A percentile compares a stretch with the other conserved stretches of the same genome.
Conservation (phyloP, 2,113 vertebrate species). For the Kryptolebias marmoratus region DNA sequence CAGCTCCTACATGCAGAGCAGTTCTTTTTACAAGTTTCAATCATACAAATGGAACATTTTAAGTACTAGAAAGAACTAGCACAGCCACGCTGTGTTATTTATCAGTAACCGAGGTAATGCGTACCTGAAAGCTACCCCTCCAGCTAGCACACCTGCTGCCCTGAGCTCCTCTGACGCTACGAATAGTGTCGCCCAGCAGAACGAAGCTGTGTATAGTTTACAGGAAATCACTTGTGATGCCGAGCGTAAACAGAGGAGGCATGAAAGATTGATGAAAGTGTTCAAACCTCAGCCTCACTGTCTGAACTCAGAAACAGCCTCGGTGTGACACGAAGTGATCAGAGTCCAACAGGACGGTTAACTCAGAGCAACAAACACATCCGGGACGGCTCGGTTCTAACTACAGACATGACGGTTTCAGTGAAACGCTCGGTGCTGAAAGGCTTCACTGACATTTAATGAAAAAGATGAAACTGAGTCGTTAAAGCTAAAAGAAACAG, state of each 20-base stretch:
- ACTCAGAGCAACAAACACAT: background rate
- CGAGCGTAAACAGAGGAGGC: slow-evolving; percentile 71
- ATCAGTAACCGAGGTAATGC: background rate
- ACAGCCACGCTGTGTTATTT: no score
- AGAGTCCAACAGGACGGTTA: background rate
- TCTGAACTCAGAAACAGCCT: slow-evolving; percentile 17
- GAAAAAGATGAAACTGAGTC: no score
- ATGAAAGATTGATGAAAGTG: slow-evolving; percentile 76
- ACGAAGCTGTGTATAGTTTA: slow-evolving; percentile 66
- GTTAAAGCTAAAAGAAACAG: no score
- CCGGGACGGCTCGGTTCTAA: no score
- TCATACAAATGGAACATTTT: no score
- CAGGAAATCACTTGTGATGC: slow-evolving; percentile 70
- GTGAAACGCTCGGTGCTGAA: no score
- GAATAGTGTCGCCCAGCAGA: slow-evolving; percentile 21
- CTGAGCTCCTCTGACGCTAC: background rate
- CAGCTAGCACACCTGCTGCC: slow-evolving; percentile 1
- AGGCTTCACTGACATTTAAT: no score
- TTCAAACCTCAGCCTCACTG: slow-evolving; percentile 64
- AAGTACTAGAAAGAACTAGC: no score
- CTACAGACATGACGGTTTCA: no score
- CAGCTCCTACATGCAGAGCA: no score
- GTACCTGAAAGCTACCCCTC: background rate
- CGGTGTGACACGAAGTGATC: background rate
- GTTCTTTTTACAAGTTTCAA: no score